Base-by-base conservation (phyloP, 2,888 invertebrate genomes). In the Synanthedon andrenaeformis region DNA sequence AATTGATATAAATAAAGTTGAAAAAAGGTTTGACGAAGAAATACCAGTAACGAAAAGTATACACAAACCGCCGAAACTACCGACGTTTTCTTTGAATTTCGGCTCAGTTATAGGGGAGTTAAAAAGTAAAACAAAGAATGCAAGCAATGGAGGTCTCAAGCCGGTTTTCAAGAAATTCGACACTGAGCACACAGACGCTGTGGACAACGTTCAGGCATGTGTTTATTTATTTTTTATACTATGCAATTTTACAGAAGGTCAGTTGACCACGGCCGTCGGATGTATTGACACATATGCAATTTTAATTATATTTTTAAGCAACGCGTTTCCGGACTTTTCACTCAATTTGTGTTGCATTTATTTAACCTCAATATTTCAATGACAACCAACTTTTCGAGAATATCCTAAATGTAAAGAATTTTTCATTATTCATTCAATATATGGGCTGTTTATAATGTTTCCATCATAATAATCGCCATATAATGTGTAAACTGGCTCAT, bases 161-260 rank as follows among this genome's bases (percentile, higher is more conserved):
- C 86, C 87, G 2, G 86, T 87, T 51, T 86, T 87, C 62, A 82
- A 75, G 68, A 86, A 86, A 61, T 85, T 86, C 56, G 83, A 83
- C 56, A 58, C 69, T 42, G 83, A 79, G 56, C 82, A 82, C 56
- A 58, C 69, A 41, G 82, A 79, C 59, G 59, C 65, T 42, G 70
- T 74, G 59, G 78, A 79, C 55, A 67, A 70, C 57, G 60, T 59
- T 54, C 74, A 86, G 85, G 86, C 81, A 79, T 66, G 78, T 78
- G 61, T 59, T 53, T 41, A 53, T 52, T 52, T 28, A 48, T 14
- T 42, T 56, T 53, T 50, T 50, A 14, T 19, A 17, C 23, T 14
- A 19, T 12, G 19, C 49, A 49, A 23, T 49, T 17, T 12, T 49
- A 17, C 45, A 13, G 13, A 45, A 13, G 45, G 45, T 45, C 45